Evolutionary conservation across 1,140 invertebrate genomes (phyloP), one percentile per base, ranked within the genome.

Genomic region (Radopholus similis): DNA sequence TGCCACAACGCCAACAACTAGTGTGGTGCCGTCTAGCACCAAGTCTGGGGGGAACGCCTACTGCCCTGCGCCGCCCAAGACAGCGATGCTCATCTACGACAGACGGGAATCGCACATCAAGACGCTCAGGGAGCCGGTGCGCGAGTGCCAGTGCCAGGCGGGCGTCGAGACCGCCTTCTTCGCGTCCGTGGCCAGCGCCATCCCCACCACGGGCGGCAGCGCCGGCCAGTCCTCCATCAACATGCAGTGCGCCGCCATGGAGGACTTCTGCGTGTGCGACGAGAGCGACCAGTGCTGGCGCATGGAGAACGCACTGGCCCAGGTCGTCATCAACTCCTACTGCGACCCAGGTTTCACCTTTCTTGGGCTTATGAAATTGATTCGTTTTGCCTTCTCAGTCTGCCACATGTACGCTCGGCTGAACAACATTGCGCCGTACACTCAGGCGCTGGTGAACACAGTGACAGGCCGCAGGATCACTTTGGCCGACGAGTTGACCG

Each of bases 261-360:
- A 54, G 35, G 35, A 21, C 51, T 54, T 23, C 18, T 54, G 51
- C 18, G 13, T 54, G 4, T 54, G 51, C 35, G 51, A 54, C 18
- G 51, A 54, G n/a, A 5, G 3, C 3, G 51, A 21, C 18, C 28
- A 32, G 30, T 54, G 51, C 35, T 54, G 51, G 51, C 30, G 35
- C 13, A 9, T 54, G 51, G 35, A 28, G n/a, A 54, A 3, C 35
- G 51, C 51, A 4, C 35, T 15, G 15, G 51, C 51, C 35, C 51
- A 54, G 5, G n/a, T 54, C 11, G 51, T 54, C 15, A 54, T 54
- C 35, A 54, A 54, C n/a, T 54, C 51, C 15, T 34, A 54, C 35
- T 54, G 51, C 35, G 51, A 54, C 18, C 51, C 51, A 54, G n/a
- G n/a, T n/a, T n/a, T n/a, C n/a, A 54, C n/a, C n/a, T 32, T 32